Percentiles rank a stretch among this genome's conserved stretches.
phyloP scores from a whole-genome alignment of 1,140 invertebrate genomes.

The Drosophila bipectinata region DNA sequence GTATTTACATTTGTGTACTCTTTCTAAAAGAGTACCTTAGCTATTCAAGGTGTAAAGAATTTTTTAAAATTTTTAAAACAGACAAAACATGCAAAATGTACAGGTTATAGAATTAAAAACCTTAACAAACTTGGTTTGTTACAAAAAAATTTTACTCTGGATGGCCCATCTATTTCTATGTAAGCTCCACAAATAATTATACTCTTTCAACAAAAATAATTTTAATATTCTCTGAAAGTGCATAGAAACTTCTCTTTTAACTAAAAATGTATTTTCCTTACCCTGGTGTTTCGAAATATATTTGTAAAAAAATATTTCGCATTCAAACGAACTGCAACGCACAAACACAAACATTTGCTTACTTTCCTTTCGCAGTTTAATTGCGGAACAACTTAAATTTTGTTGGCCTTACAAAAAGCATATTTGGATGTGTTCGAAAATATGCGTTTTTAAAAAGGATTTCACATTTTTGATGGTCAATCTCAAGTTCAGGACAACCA shows the following conservation, averaged over 20 bases:
- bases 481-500: neutral
- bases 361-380: conserved; percentile 42
- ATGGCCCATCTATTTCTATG: too few species aligned
- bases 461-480: too few species aligned
- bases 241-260: too few species aligned
- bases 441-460: neutral
- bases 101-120: too few species aligned
- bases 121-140: too few species aligned
- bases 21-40: neutral
- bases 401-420: neutral
- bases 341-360: conserved; percentile 73
- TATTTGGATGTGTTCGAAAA: neutral
- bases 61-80: too few species aligned
- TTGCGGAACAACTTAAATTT: conserved; percentile 42
- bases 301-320: conserved; percentile 70
- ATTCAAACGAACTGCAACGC: conserved; percentile 70
- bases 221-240: too few species aligned
- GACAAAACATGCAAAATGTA: too few species aligned
- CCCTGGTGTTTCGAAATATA: neutral
- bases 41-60: neutral
- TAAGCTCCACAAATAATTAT: too few species aligned
- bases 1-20: conserved; percentile 37
- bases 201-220: too few species aligned
- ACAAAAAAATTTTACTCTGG: too few species aligned
- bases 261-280: neutral